Base-by-base conservation (phyloP, 2,113 vertebrate species). In the Crotalus viridis region DNA sequence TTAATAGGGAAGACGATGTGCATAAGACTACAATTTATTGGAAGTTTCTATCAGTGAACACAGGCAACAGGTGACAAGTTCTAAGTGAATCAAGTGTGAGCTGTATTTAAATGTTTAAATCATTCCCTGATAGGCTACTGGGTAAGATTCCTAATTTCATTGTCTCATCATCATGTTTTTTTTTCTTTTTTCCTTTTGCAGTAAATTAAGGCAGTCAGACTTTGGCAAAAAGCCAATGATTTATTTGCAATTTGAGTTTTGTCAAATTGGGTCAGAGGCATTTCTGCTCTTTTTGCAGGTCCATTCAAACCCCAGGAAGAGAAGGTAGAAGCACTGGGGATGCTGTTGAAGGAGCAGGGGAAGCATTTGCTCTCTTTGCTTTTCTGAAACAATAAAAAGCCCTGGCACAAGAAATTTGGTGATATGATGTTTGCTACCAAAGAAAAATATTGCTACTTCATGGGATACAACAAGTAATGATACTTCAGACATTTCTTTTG, bases 11-110 rank as follows among this genome's bases (percentile, higher is more conserved):
- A 26, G 87, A 92, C 57, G 15, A 1, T 28, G 81, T 90, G 46
- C 33, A 64, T 52, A 92, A 24, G 90, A 87, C 1, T 92, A 19
- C 1, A 92, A 92, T 94, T 93, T 52, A 52, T 3, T 94, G 91
- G 22, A 59, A 95, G 92, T 95, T 93, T 87, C 88, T 94, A 92
- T 17, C 89, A 57, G 17, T 21, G 24, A 48, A 0, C 0, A 28
- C 48, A 33, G 74, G 89, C 52, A 43, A 87, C 74, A 94, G 33
- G 33, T 90, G 48, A 26, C 89, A 39, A 81, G 48, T 28, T 69
- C 57, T 33, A 91, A 55, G 69, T 12, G 13, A 21, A 88, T 54
- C 55, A 57, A 90, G 43, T n/a, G n/a, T 59, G 24, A 92, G 89
- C 33, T 91, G 56, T 89, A 86, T 91, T 92, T 90, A 81, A 93